These are phyloP conservation scores for Onychostoma macrolepis DNA, from an alignment of 2,113 vertebrate species.

Conservation along the genomic window DNA sequence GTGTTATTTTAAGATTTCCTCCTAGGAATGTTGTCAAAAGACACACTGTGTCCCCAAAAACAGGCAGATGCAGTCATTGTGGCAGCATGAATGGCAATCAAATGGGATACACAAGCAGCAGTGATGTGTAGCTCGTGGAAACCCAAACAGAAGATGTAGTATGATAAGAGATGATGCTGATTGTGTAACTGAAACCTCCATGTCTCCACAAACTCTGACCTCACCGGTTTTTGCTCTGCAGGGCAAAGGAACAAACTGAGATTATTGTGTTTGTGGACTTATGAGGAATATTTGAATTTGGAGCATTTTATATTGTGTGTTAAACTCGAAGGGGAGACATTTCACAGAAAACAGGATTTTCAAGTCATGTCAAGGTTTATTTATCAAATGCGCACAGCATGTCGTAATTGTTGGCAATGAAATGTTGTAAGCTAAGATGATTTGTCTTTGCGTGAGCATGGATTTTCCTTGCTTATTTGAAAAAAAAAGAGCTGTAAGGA, in stretches of 20 bases:
- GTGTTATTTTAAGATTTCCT: conserved; percentile 33
- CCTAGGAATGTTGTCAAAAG: conserved; percentile 22
- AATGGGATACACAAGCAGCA: conserved; percentile 70
- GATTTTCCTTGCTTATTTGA: background rate
- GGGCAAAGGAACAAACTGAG: background rate
- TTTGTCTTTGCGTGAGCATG: background rate
- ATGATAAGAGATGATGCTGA: conserved; percentile 71
- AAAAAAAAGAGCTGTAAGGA: background rate
- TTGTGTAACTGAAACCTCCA: conserved; percentile 77
- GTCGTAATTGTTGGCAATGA: background rate
- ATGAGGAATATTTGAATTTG: background rate
- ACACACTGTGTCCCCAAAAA: conserved; percentile 39
- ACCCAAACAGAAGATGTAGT: conserved; percentile 81
- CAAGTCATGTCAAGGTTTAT: background rate
- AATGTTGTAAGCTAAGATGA: background rate
- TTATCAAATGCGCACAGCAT: background rate
- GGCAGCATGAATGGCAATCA: conserved; percentile 78
- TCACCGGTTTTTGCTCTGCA: conserved; percentile 67
- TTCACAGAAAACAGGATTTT: background rate
- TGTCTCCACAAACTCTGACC: conserved; percentile 72
- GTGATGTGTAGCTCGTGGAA: conserved; percentile 76
- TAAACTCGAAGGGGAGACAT: background rate
- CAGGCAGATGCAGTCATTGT: conserved; percentile 76
- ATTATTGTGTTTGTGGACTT: background rate
- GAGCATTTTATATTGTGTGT: background rate